These are phyloP conservation scores for Cephus sareptanus DNA, from an alignment of 2,888 invertebrate species.

Conservation along the genomic window DNA sequence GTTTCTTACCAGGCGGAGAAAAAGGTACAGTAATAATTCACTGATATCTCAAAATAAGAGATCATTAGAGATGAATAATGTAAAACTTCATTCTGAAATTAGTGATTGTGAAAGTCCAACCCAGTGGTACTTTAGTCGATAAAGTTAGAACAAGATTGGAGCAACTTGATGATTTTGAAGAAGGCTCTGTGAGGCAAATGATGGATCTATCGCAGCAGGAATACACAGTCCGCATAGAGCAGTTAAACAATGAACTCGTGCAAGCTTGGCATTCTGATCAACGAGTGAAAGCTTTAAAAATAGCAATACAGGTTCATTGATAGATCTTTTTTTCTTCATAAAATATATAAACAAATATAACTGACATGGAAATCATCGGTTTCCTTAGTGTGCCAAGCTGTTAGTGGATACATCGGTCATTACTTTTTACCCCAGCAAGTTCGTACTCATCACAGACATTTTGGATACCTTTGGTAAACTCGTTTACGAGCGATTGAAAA, in stretches of 20 bases:
- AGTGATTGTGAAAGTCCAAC: constrained; percentile 85
- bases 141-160: constrained; percentile 92
- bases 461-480: constrained; percentile 93
- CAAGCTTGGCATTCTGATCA: constrained; percentile 95
- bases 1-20: constrained; percentile 85
- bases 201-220: constrained; percentile 93
- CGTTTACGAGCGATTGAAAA: constrained; percentile 85
- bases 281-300: constrained; percentile 94
- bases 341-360: neutral
- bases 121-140: constrained; percentile 76
- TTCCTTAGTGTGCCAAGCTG: constrained; percentile 86
- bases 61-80: neutral
- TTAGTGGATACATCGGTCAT: constrained; percentile 89
- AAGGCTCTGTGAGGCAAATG: constrained; percentile 86
- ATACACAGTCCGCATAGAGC: constrained; percentile 88
- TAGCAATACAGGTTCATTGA: constrained; percentile 81
- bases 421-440: constrained; percentile 98
- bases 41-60: neutral
- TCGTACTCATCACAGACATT: constrained; percentile 95
- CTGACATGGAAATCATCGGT: constrained; percentile 8
- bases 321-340: neutral
- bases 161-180: constrained; percentile 95
- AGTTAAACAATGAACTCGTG: constrained; percentile 90
- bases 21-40: constrained; percentile 70
- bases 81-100: constrained; percentile 28